Evolutionary conservation across 2,888 invertebrate genomes (phyloP).

Genomic region (Drosophila hamatofila): DNA sequence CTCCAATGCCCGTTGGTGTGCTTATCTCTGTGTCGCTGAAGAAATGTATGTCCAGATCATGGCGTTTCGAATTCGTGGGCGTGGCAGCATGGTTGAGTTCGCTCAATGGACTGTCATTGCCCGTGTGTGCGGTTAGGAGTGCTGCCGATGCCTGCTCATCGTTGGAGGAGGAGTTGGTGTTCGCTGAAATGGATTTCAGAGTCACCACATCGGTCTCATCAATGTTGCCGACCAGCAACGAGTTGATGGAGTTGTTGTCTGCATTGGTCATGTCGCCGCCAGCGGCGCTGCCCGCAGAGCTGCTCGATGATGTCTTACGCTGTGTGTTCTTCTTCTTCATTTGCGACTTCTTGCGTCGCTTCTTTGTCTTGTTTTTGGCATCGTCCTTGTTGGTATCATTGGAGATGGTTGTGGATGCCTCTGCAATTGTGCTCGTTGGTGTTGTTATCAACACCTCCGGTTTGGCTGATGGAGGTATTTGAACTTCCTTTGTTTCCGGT

Average conservation of each 20-base stretch:
- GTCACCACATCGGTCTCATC: conserved; percentile 80
- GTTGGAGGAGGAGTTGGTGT: conserved; percentile 83
- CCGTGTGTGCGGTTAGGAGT: conserved; percentile 59
- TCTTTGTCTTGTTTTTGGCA: conserved; percentile 89
- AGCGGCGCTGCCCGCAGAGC: conserved; percentile 82
- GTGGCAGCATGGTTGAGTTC: conserved; percentile 83
- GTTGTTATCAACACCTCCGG: conserved; percentile 9
- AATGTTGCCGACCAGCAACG: conserved; percentile 60
- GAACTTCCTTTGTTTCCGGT: not conserved
- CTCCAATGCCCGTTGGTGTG: conserved; percentile 86
- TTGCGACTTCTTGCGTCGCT: conserved; percentile 91
- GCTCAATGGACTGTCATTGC: conserved; percentile 32
- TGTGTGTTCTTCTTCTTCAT: conserved; percentile 92
- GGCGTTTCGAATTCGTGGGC: conserved; percentile 66
- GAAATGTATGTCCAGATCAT: conserved; percentile 92
- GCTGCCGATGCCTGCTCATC: conserved; percentile 77
- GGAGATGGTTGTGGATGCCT: conserved; percentile 25
- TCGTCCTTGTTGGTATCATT: conserved; percentile 85
- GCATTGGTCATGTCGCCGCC: conserved; percentile 55
- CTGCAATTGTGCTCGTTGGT: not conserved
- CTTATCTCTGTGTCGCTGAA: conserved; percentile 97
- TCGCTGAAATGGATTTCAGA: conserved; percentile 66
- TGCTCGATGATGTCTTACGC: conserved; percentile 88
- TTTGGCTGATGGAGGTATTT: conserved; percentile 6
- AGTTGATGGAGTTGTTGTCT: conserved; percentile 42